These are phyloP conservation scores for Frankliniella intonsa DNA, from an alignment of 2,888 invertebrate species.

Conservation along the genomic window DNA sequence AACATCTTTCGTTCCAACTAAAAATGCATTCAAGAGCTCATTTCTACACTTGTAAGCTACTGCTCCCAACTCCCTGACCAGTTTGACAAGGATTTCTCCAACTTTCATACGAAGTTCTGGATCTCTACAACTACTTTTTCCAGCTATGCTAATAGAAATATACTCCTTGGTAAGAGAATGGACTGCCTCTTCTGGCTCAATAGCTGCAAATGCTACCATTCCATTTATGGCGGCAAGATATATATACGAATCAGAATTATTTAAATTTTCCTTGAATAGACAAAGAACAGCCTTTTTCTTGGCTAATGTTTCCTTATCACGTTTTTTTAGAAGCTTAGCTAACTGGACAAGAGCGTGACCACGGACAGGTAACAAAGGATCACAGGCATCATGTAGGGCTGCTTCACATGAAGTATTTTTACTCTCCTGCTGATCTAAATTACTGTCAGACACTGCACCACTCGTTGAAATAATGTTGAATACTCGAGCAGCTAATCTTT, in stretches of 20 bases:
- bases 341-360: slow-evolving; percentile 74
- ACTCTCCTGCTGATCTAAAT: slow-evolving; percentile 41
- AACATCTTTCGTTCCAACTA: slow-evolving; percentile 62
- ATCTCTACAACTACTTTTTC: slow-evolving; percentile 47
- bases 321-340: slow-evolving; percentile 63
- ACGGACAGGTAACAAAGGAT: slow-evolving; percentile 69
- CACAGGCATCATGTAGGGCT: slow-evolving; percentile 63
- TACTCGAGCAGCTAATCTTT: slow-evolving; percentile 43
- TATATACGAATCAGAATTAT: slow-evolving; percentile 74
- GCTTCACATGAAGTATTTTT: slow-evolving; percentile 52
- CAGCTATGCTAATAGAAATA: slow-evolving; percentile 43
- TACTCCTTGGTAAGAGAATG: slow-evolving; percentile 65
- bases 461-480: slow-evolving; percentile 43
- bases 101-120: slow-evolving; percentile 67
- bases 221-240: slow-evolving; percentile 76
- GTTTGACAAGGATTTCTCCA: slow-evolving; percentile 73
- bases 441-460: slow-evolving; percentile 41
- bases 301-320: slow-evolving; percentile 59
- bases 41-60: slow-evolving; percentile 65
- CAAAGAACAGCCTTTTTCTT: slow-evolving; percentile 64
- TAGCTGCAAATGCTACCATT: slow-evolving; percentile 61
- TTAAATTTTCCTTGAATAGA: slow-evolving; percentile 69
- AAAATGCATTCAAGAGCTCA: slow-evolving; percentile 64
- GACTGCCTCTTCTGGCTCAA: slow-evolving; percentile 64
- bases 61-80: slow-evolving; percentile 66